Base-by-base conservation (phyloP, 1,140 invertebrate species). In the Melanaphis sacchari region DNA sequence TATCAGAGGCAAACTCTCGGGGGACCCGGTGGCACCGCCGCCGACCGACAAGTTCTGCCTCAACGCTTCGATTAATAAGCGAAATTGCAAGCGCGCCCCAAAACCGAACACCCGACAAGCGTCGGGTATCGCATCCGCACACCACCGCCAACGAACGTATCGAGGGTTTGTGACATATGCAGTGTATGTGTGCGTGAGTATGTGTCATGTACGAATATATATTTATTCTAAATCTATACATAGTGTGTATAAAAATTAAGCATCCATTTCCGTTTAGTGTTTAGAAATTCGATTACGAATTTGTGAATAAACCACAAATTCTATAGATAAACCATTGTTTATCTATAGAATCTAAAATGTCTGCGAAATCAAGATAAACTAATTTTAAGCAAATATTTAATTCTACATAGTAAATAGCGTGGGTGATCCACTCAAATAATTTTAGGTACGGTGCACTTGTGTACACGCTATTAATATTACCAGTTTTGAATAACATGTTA, bases 41-140 rank as follows among this genome's bases (percentile, higher is more conserved):
- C 41, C 59, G 43, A 92, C 91, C 59, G 91, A 81, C 91, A 82
- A 92, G 91, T 92, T 92, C 91, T 92, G 91, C 91, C 76, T 84
- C 91, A 81, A 82, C 91, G 91, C 91, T 92, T 92, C 91, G 91
- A 92, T 92, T 92, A 92, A 92, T 92, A 92, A 92, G 91, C 91
- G 66, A 92, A 92, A 92, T 92, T 76, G 59, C 59, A 76, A 76
- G 91, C 43, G 18, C 59, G 21, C n/a, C 66, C 66, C 49, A n/a
- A 49, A 40, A n/a, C 31, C 54, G 54, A 41, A 36, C 66, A 6
- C n/a, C 59, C 54, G 40, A n/a, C 40, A 21, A 81, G 66, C 90
- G 41, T 91, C 90, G 66, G 40, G 90, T 91, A 82, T 91, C 90
- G n/a, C 46, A 49, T 91, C 22, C 90, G 3, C 38, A 41, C 40